Base-by-base conservation (phyloP, 2,797 vertebrate genomes). In the Tauraco hartlaubi region DNA sequence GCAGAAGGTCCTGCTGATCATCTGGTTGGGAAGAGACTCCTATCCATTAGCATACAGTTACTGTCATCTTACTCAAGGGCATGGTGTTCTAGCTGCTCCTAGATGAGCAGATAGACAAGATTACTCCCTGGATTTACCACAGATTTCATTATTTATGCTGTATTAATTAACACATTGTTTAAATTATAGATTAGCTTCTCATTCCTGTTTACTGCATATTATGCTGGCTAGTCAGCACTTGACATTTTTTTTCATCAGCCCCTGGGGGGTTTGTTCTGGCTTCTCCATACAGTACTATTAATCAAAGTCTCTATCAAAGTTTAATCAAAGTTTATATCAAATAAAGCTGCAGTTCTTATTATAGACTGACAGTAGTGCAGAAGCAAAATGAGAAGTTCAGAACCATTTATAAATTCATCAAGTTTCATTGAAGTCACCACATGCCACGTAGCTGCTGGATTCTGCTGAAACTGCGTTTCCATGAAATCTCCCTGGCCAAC, bases 141-240 rank as follows among this genome's bases (percentile, higher is more conserved):
- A 66, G 39, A 76, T 93, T 93, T 86, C 62, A 76, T 93, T 90
- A 94, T 88, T 95, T 93, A 84, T 90, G 44, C 14, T 73, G 15
- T 73, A 90, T 78, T 93, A 95, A 96, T 96, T 96, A 94, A 81
- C 39, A 62, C 43, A 52, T 92, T 86, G 55, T 73, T 88, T 94
- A 86, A 94, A 96, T 93, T 96, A 94, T 90, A 90, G 55, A 96
- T 96, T 84, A 94, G 28, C 39, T 92, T 92, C 66, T 91, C n/a
- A 23, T 78, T 91, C 51, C 48, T 93, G 73, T 95, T 96, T 95
- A 93, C 77, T 59, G n/a, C 46, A 20, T 92, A 37, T 63, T 80
- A 72, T 80, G 74, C 59, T 76, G 54, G 69, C 63, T 80, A 90
- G 78, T 90, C 54, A 54, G 44, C 31, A 13, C 49, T 78, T 81